A percentile compares a stretch with the other conserved stretches of the same genome.
Conservation (phyloP, 2,888 invertebrate species). For the Euplagia quadripunctaria region DNA sequence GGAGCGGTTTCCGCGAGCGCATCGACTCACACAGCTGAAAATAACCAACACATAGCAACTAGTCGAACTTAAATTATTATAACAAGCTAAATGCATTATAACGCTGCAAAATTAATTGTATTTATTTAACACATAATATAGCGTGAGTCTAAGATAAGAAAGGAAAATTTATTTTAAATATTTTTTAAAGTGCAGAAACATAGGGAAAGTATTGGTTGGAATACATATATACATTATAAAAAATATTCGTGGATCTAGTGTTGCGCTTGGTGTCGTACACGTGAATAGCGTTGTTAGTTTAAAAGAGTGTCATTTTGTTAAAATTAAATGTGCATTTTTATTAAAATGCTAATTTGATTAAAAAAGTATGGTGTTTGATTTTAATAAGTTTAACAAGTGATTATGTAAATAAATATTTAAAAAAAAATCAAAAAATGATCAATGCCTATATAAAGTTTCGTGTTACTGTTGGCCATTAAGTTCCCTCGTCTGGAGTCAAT, state of each 20-base stretch:
- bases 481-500: too few species aligned
- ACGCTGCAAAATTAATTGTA: conserved; percentile 38
- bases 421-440: too few species aligned
- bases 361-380: not conserved
- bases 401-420: not conserved
- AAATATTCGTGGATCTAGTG: not conserved
- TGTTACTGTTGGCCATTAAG: too few species aligned
- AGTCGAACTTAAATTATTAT: conserved; percentile 57
- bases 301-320: not conserved
- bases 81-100: conserved; percentile 58
- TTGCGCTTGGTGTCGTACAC: not conserved
- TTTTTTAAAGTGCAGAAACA: not conserved
- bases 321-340: not conserved
- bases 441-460: too few species aligned
- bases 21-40: conserved; percentile 79
- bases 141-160: conserved; percentile 33
- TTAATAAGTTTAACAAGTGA: not conserved
- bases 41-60: conserved; percentile 64
- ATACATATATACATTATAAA: not conserved
- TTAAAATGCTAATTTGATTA: not conserved
- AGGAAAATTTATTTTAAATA: not conserved
- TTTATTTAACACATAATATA: conserved; percentile 31
- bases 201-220: not conserved
- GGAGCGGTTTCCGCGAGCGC: conserved; percentile 79
- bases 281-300: not conserved